phyloP scores from a whole-genome alignment of 1,140 invertebrate genomes.

The Zaprionus tsacasi region DNA sequence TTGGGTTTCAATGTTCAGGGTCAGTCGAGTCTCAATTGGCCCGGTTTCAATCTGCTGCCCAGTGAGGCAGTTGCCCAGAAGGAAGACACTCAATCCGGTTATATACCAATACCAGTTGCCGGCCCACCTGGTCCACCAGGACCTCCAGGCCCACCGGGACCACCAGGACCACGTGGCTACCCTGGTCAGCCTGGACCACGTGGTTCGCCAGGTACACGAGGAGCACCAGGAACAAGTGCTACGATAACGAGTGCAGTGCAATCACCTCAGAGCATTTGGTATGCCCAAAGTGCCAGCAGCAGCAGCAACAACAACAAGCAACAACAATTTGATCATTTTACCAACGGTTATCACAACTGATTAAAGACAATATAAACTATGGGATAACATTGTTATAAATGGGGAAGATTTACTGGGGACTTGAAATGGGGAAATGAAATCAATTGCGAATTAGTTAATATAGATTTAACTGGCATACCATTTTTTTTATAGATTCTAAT shows the following conservation, averaged over 20 bases:
- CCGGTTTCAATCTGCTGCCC: constrained; percentile 25
- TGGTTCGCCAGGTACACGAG: constrained; percentile 21
- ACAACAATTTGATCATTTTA: constrained; percentile 53
- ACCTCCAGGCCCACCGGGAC: constrained; percentile 56
- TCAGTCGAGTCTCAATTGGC: constrained; percentile 51
- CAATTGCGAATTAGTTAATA: too few species aligned
- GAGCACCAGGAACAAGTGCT: constrained; percentile 35
- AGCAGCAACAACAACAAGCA: constrained; percentile 38
- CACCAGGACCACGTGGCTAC: constrained; percentile 29
- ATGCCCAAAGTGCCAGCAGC: constrained; percentile 39
- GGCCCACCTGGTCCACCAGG: constrained; percentile 68
- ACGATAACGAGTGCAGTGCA: constrained; percentile 21
- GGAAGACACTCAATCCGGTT: constrained; percentile 46
- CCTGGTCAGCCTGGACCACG: constrained; percentile 48
- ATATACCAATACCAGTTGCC: constrained; percentile 58
- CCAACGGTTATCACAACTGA: constrained; percentile 63
- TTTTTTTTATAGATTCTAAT: too few species aligned
- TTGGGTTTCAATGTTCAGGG: constrained; percentile 68
- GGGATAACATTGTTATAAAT: background rate
- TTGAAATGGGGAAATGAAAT: too few species aligned
- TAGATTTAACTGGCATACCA: too few species aligned
- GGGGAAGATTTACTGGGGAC: too few species aligned
- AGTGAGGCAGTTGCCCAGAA: constrained; percentile 38
- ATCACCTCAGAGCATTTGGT: constrained; percentile 59
- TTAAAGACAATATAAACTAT: constrained; percentile 1